Percentiles rank a stretch among this genome's conserved stretches.
Conservation (phyloP, 2,888 invertebrate species). For the Malachius bipustulatus region DNA sequence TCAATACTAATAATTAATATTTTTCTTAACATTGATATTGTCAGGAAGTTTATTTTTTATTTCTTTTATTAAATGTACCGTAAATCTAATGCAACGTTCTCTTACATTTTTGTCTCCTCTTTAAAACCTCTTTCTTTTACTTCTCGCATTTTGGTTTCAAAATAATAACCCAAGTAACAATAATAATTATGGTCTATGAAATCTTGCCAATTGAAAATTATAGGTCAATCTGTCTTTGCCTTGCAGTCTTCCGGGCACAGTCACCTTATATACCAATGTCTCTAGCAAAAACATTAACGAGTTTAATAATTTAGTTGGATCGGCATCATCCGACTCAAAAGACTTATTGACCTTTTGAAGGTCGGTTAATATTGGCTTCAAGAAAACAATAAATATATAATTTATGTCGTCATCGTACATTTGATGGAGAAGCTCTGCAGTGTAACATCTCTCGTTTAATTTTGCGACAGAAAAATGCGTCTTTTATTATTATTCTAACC, state of each 20-base stretch:
- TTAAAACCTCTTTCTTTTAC: conserved; percentile 1
- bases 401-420: conserved; percentile 25
- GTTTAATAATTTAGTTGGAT: conserved; percentile 17
- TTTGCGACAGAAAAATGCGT: neutral
- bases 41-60: conserved; percentile 12
- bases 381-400: conserved; percentile 20
- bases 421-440: conserved; percentile 22
- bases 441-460: conserved; percentile 24
- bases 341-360: conserved; percentile 19
- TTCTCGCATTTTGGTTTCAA: conserved; percentile 8
- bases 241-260: conserved; percentile 3
- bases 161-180: conserved; percentile 10
- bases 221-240: too few species aligned
- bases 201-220: neutral
- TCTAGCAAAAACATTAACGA: conserved; percentile 8
- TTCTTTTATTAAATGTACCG: conserved; percentile 10
- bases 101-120: conserved; percentile 10
- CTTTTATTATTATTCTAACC: conserved; percentile 17
- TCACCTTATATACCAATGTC: conserved; percentile 4
- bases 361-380: conserved; percentile 19
- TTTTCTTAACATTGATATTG: conserved; percentile 11
- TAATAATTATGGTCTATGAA: neutral
- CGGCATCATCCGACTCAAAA: conserved; percentile 19
- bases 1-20: conserved; percentile 11
- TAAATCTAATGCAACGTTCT: conserved; percentile 11